Conservation (phyloP, 2,797 vertebrate species). For the Clarias platycephalus region DNA sequence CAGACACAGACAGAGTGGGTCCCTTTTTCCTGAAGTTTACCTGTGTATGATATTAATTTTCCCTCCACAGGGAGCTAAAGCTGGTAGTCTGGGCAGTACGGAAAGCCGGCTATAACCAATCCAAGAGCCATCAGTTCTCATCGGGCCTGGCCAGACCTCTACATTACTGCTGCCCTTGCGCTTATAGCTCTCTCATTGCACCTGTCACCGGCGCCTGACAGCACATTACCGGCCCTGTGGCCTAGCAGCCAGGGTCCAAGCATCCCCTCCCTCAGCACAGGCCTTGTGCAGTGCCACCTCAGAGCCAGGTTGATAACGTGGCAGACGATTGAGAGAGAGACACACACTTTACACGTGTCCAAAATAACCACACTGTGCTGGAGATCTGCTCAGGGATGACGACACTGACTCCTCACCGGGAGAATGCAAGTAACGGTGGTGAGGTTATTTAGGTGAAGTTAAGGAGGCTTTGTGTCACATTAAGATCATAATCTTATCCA, state of each 20-base stretch:
- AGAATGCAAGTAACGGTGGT: conserved; percentile 6
- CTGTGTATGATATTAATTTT: conserved; percentile 81
- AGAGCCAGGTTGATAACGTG: not conserved
- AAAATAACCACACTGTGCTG: not conserved
- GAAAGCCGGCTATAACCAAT: conserved; percentile 80
- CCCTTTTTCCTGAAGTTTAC: conserved; percentile 53
- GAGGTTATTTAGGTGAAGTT: conserved; percentile 38
- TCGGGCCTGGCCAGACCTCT: conserved; percentile 79
- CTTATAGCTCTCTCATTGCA: conserved; percentile 83
- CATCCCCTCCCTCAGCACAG: conserved; percentile 74
- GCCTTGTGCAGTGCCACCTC: conserved; percentile 29
- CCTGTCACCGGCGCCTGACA: conserved; percentile 75
- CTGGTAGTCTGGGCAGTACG: conserved; percentile 62
- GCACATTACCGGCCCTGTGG: conserved; percentile 52
- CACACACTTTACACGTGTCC: not conserved
- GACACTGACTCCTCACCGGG: not conserved
- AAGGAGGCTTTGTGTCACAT: conserved; percentile 40
- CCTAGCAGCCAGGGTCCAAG: conserved; percentile 71
- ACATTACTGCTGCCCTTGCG: conserved; percentile 78
- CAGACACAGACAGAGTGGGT: conserved; percentile 32
- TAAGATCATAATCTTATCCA: conserved; percentile 45
- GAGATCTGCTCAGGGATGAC: not conserved
- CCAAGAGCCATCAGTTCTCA: conserved; percentile 86
- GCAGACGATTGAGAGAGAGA: not conserved
- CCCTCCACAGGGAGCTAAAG: conserved; percentile 73